A percentile compares a stretch with the other conserved stretches of the same genome.
phyloP scores from a whole-genome alignment of 2,888 invertebrate genomes.

The Pterostichus niger region DNA sequence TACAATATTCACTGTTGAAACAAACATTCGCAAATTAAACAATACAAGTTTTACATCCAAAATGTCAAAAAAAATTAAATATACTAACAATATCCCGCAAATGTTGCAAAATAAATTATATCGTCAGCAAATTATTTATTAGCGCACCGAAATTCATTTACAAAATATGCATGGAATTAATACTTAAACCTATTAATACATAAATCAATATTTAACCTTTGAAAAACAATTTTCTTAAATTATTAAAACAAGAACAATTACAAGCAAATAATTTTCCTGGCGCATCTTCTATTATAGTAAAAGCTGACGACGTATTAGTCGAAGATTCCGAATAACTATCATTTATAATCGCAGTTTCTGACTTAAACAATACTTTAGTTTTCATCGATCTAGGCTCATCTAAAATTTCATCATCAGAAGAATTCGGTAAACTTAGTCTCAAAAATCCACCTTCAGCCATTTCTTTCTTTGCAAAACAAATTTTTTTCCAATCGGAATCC shows the following conservation, averaged over 20 bases:
- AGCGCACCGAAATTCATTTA: no score
- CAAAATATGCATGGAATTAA: not conserved
- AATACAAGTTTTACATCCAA: no score
- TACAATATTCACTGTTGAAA: no score
- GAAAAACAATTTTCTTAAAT: no score
- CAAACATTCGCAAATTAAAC: no score
- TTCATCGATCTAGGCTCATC: not conserved
- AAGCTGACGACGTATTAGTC: not conserved
- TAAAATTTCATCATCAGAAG: constrained; percentile 1
- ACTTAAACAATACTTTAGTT: constrained; percentile 13
- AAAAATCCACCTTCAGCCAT: constrained; percentile 15
- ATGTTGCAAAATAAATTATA: no score
- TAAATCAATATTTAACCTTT: not conserved
- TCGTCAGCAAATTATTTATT: no score
- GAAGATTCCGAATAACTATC: not conserved
- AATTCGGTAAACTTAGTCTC: not conserved
- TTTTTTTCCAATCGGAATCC: constrained; percentile 11
- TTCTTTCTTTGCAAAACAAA: constrained; percentile 5
- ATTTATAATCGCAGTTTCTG: not conserved
- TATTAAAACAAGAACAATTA: not conserved
- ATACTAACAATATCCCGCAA: no score
- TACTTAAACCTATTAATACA: not conserved
- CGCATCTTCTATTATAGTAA: not conserved
- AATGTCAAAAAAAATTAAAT: no score
- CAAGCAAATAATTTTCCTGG: not conserved